Conservation (phyloP, 2,797 vertebrate species). For the Coreius guichenoti region DNA sequence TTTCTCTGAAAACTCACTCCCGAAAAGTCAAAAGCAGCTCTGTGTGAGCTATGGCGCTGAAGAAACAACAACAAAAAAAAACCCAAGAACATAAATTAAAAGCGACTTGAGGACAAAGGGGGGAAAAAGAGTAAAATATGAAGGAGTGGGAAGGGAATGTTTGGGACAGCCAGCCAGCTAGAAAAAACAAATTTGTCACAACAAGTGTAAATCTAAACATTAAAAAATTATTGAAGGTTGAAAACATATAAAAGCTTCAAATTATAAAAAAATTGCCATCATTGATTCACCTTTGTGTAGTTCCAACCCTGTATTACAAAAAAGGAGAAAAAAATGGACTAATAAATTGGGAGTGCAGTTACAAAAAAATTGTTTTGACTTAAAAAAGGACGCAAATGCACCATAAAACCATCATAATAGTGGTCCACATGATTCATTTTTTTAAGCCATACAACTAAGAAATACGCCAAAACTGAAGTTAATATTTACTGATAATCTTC, state of each 20-base stretch:
- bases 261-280: background rate
- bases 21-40: slow-evolving; percentile 52
- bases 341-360: background rate
- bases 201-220: slow-evolving; percentile 11
- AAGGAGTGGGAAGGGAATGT: slow-evolving; percentile 42
- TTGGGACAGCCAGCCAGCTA: slow-evolving; percentile 34
- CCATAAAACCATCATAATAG: background rate
- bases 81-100: slow-evolving; percentile 61
- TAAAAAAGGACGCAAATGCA: background rate
- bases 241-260: background rate
- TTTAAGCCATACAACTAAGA: background rate
- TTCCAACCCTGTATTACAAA: background rate
- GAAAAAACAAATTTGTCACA: slow-evolving; percentile 23
- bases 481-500: background rate
- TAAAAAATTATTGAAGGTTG: background rate
- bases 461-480: background rate
- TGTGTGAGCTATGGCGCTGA: slow-evolving; percentile 44
- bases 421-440: background rate
- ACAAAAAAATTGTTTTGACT: background rate
- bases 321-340: background rate
- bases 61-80: slow-evolving; percentile 49
- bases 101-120: slow-evolving; percentile 20
- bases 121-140: slow-evolving; percentile 13
- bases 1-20: slow-evolving; percentile 51
- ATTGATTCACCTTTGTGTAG: background rate